Base-by-base conservation (phyloP, 1,140 invertebrate species). In the Apocrypta bakeri region DNA sequence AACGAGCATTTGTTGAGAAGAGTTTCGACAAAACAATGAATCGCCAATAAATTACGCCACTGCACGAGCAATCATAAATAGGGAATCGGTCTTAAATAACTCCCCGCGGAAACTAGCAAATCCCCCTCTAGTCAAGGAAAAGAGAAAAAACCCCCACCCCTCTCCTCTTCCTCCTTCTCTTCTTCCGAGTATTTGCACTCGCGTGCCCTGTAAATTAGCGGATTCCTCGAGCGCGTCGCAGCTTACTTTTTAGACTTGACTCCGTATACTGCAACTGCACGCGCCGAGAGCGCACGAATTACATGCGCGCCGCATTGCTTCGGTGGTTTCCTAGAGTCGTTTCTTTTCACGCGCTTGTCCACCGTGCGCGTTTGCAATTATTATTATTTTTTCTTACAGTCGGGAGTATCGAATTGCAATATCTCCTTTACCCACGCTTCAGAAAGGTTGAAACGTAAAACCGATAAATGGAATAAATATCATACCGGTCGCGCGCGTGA, bases 191-290 rank as follows among this genome's bases (percentile, higher is more conserved):
- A n/a, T n/a, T n/a, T 17, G 24, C 42, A 11, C 73, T 82, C 80
- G 80, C 80, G 80, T 82, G 81, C 68, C 81, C 74, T 29, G 75
- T 82, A 77, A 82, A 82, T 82, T 82, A 82, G 81, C 66, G 24
- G 66, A 82, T 78, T 82, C 81, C 48, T 72, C 68, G 71, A 75
- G 25, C 21, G 14, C 11, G 42, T 48, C 21, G 42, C 42, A 48
- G 4, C 11, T 42, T 31, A 25, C 25, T 69, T 69, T 31, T 69
- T 69, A 27, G 29, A 69, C 25, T 48, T n/a, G 31, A 56, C n/a
- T n/a, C n/a, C n/a, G n/a, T n/a, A n/a, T n/a, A n/a, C n/a, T n/a
- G n/a, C n/a, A n/a, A n/a, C n/a, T n/a, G 24, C 37, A 69, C 71
- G 64, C 27, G 69, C 64, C 42, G 66, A 1, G 31, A 1, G 31